These are phyloP conservation scores for Cranoglanis bouderius DNA, from an alignment of 2,113 vertebrate genomes.

Conservation along the genomic window DNA sequence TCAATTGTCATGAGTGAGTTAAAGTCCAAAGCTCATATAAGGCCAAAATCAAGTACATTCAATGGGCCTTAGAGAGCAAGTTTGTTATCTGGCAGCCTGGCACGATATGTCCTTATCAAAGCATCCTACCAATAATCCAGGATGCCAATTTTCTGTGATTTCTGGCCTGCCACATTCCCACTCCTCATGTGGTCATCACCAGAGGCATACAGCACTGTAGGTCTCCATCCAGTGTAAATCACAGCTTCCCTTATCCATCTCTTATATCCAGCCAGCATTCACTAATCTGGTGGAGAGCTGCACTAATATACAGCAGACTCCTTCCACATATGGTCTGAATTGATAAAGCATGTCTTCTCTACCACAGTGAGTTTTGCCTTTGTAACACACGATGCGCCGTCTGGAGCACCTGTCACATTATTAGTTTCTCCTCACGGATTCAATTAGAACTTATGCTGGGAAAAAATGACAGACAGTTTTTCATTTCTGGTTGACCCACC, in stretches of 20 bases:
- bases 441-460: constrained; percentile 57
- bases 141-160: constrained; percentile 9
- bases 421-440: constrained; percentile 63
- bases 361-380: constrained; percentile 66
- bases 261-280: constrained; percentile 49
- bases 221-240: constrained; percentile 59
- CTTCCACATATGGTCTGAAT: constrained; percentile 67
- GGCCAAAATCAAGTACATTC: constrained; percentile 15
- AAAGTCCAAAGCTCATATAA: constrained; percentile 1
- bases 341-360: constrained; percentile 57
- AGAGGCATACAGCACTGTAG: constrained; percentile 18
- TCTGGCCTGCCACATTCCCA: neutral
- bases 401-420: constrained; percentile 67
- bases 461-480: constrained; percentile 56
- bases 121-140: neutral
- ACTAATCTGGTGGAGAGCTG: constrained; percentile 61
- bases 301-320: constrained; percentile 67
- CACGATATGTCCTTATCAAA: neutral
- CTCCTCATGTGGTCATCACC: constrained; percentile 3
- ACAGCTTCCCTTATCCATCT: constrained; percentile 31
- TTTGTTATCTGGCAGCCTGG: neutral
- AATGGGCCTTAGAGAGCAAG: constrained; percentile 23
- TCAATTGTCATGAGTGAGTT: neutral
- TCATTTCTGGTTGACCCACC: constrained; percentile 27
- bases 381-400: constrained; percentile 52